Percentiles rank a stretch among this genome's conserved stretches.
Evolutionary conservation across 2,888 invertebrate genomes (phyloP).

Genomic region (Dryadula phaetusa): DNA sequence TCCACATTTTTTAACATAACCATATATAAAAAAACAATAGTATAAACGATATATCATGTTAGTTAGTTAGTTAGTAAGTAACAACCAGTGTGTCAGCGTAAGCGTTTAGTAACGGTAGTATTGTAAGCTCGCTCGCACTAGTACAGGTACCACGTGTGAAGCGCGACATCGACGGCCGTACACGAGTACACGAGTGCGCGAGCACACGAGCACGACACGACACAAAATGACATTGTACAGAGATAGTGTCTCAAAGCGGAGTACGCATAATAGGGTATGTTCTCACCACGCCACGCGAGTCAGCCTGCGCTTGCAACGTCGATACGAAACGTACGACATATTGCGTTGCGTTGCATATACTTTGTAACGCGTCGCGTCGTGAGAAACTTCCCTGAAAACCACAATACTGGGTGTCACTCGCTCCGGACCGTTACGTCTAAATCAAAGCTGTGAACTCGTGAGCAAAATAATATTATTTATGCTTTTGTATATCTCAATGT

Average conservation of each 20-base stretch:
- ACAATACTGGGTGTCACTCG: conserved; percentile 41
- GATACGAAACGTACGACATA: conserved; percentile 54
- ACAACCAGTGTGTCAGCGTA: conserved; percentile 39
- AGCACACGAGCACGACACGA: not conserved
- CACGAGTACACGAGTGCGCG: conserved; percentile 24
- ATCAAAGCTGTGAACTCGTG: conserved; percentile 45
- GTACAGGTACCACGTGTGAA: conserved; percentile 29
- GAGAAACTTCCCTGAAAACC: conserved; percentile 54
- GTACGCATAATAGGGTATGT: conserved; percentile 51
- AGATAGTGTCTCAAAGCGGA: conserved; percentile 39
- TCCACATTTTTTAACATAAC: too few species aligned
- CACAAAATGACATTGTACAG: not conserved
- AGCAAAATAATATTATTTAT: conserved; percentile 35
- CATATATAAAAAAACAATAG: too few species aligned
- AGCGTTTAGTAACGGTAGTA: conserved; percentile 38
- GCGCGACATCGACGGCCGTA: conserved; percentile 43
- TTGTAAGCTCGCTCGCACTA: conserved; percentile 38
- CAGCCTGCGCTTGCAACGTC: conserved; percentile 51
- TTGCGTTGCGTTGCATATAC: conserved; percentile 53
- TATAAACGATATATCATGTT: too few species aligned
- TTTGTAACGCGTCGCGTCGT: conserved; percentile 54
- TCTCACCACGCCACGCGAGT: conserved; percentile 54
- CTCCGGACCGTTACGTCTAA: conserved; percentile 33
- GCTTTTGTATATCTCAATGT: conserved; percentile 4
- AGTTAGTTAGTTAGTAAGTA: conserved; percentile 42